Evolutionary conservation across 2,888 invertebrate species (phyloP).

Genomic region (Eilema sororculum): DNA sequence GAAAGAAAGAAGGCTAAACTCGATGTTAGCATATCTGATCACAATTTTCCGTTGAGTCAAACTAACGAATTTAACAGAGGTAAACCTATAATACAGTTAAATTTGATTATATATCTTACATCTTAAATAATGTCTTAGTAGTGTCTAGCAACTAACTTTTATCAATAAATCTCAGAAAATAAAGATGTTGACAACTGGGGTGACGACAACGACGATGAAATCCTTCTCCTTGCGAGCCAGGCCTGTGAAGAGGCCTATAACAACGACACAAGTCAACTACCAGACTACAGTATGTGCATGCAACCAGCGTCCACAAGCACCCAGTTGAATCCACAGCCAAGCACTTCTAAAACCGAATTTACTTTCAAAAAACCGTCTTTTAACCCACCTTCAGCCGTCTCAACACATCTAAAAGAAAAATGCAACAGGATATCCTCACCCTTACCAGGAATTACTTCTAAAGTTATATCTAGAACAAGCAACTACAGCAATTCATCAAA

Average conservation of each 20-base stretch:
- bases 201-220: conserved; percentile 82
- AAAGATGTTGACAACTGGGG: conserved; percentile 72
- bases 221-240: conserved; percentile 80
- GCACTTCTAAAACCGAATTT: conserved; percentile 68
- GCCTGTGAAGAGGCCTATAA: conserved; percentile 77
- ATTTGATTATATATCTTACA: neutral
- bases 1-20: conserved; percentile 78
- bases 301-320: conserved; percentile 77
- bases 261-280: conserved; percentile 62
- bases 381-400: conserved; percentile 54
- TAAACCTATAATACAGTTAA: conserved; percentile 49
- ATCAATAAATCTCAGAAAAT: conserved; percentile 44
- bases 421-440: conserved; percentile 77
- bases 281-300: conserved; percentile 77
- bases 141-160: neutral
- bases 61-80: conserved; percentile 66
- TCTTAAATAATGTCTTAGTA: neutral
- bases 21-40: conserved; percentile 77
- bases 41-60: conserved; percentile 82
- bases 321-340: conserved; percentile 64
- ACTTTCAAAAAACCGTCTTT: conserved; percentile 73
- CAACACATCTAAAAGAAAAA: conserved; percentile 73
- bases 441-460: conserved; percentile 72
- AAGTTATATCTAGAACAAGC: conserved; percentile 55
- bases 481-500: conserved; percentile 57